Evolutionary conservation across 2,797 vertebrate genomes (phyloP).

Genomic region (Austrolebias charrua): DNA sequence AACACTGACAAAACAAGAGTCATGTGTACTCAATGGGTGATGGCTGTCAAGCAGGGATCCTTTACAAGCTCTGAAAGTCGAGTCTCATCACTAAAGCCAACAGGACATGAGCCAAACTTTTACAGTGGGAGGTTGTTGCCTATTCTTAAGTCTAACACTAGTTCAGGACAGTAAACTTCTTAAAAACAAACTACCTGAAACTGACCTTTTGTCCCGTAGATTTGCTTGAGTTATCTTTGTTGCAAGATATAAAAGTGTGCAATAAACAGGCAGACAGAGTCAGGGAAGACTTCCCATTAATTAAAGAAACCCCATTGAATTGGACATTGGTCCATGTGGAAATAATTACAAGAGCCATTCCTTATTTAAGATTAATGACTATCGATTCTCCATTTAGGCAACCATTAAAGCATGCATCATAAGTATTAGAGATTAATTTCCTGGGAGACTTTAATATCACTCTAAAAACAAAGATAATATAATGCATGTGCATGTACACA

Average conservation of each 20-base stretch:
- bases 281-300: conserved; percentile 9
- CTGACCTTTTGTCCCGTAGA: too few relatives aligned
- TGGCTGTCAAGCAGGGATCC: conserved; percentile 59
- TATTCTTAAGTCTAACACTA: neutral
- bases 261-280: neutral
- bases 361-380: conserved; percentile 47
- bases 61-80: conserved; percentile 61
- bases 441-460: conserved; percentile 34
- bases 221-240: too few relatives aligned
- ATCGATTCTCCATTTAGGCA: conserved; percentile 42
- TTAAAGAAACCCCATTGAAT: conserved; percentile 27
- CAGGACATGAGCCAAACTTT: conserved; percentile 39
- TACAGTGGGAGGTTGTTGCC: conserved; percentile 16
- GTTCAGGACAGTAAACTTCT: too few relatives aligned
- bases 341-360: conserved; percentile 48
- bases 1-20: too few relatives aligned
- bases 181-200: too few relatives aligned
- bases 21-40: neutral
- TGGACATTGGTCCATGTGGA: conserved; percentile 17
- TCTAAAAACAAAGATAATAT: conserved; percentile 20
- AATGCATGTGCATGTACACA: neutral
- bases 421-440: conserved; percentile 35
- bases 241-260: too few relatives aligned
- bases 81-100: conserved; percentile 19
- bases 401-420: conserved; percentile 41